Evolutionary conservation across 1,140 invertebrate genomes (phyloP).

Genomic region (Pararge aegeria): DNA sequence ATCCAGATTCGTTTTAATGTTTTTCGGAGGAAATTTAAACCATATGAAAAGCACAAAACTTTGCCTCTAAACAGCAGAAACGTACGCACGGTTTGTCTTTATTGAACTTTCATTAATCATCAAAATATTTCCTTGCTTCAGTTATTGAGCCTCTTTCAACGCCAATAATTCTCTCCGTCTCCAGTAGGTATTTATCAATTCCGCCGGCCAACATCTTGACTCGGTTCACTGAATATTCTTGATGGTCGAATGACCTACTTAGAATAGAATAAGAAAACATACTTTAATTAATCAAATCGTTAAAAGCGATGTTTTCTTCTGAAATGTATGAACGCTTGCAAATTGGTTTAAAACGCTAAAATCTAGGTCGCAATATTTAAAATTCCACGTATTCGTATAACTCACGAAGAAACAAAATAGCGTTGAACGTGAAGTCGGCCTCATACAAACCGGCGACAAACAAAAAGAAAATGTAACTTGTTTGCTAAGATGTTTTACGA

Average conservation of each 20-base stretch:
- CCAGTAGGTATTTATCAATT: no score
- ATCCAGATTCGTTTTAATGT: constrained; percentile 6
- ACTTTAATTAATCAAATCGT: constrained; percentile 9
- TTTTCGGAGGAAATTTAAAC: not conserved
- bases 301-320: constrained; percentile 16
- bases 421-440: constrained; percentile 28
- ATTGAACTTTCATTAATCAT: no score
- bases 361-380: constrained; percentile 30
- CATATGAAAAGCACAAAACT: not conserved
- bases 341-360: constrained; percentile 25
- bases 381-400: constrained; percentile 24
- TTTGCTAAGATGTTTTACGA: constrained; percentile 34
- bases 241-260: not conserved
- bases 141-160: no score
- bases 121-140: no score
- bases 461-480: constrained; percentile 26
- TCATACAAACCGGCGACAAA: constrained; percentile 18
- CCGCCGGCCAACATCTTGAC: no score
- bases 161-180: no score
- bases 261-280: not conserved
- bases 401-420: constrained; percentile 31
- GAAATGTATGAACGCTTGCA: constrained; percentile 16
- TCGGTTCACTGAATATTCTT: no score
- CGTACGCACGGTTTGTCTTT: no score
- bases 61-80: no score